Percentiles rank a stretch among this genome's conserved stretches.
Evolutionary conservation across 2,113 vertebrate genomes (phyloP).

Genomic region (Nesospiza acunhae): DNA sequence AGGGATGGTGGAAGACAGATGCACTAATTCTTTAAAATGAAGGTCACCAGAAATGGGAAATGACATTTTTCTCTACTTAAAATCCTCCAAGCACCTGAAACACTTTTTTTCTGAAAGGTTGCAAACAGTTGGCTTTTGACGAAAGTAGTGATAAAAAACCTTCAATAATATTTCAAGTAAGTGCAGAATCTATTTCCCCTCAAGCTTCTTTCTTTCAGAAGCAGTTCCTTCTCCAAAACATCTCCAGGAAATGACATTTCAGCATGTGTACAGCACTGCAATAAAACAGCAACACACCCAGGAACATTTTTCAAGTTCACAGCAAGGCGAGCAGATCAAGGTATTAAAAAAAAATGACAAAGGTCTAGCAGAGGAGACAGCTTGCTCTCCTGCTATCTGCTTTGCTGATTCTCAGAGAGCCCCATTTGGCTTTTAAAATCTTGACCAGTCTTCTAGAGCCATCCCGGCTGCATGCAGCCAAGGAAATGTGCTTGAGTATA

Average conservation of each 20-base stretch:
- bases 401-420: neutral
- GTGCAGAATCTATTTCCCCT: neutral
- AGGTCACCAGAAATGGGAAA: neutral
- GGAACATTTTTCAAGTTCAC: neutral
- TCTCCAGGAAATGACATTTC: neutral
- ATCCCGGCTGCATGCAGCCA: neutral
- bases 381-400: neutral
- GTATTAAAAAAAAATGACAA: neutral
- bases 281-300: neutral
- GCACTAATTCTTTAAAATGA: neutral
- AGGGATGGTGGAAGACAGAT: neutral
- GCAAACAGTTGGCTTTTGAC: neutral
- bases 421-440: neutral
- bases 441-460: neutral
- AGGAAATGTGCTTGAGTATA: neutral
- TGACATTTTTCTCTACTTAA: neutral
- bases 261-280: neutral
- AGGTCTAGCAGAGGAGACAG: neutral
- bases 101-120: neutral
- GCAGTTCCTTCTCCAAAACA: neutral
- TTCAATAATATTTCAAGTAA: neutral
- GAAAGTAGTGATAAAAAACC: neutral
- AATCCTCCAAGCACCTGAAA: neutral
- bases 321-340: neutral
- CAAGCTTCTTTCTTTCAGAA: constrained; percentile 18